phyloP scores from a whole-genome alignment of 2,113 vertebrate species.

The Anthoscopus minutus region DNA sequence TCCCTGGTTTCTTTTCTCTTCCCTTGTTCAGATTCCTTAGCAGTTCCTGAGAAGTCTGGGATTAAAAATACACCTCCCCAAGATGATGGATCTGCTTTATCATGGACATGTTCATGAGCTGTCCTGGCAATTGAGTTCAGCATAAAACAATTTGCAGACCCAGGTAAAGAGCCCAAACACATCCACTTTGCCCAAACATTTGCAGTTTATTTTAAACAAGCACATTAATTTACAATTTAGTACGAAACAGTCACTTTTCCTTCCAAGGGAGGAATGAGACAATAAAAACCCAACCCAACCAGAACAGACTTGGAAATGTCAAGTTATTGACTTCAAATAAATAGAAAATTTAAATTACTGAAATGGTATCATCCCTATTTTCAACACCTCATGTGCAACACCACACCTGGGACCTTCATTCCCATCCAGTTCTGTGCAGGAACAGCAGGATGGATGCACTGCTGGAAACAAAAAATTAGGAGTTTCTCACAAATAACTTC shows the following conservation, averaged over 20 bases:
- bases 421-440: background rate
- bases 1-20: background rate
- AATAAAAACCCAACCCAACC: background rate
- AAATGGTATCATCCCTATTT: background rate
- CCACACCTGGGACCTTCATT: background rate
- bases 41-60: background rate
- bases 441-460: background rate
- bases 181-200: background rate
- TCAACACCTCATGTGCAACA: background rate
- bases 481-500: background rate
- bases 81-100: background rate
- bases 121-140: background rate
- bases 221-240: slow-evolving; percentile 42
- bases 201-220: slow-evolving; percentile 61
- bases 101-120: background rate
- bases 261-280: slow-evolving; percentile 5
- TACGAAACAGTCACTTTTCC: slow-evolving; percentile 64
- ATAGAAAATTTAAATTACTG: slow-evolving; percentile 64
- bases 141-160: background rate
- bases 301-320: background rate
- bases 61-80: background rate
- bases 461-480: background rate
- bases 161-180: background rate
- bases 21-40: background rate
- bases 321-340: slow-evolving; percentile 61